Evolutionary conservation across 1,140 invertebrate species (phyloP).

Genomic region (Bombus breviceps): DNA sequence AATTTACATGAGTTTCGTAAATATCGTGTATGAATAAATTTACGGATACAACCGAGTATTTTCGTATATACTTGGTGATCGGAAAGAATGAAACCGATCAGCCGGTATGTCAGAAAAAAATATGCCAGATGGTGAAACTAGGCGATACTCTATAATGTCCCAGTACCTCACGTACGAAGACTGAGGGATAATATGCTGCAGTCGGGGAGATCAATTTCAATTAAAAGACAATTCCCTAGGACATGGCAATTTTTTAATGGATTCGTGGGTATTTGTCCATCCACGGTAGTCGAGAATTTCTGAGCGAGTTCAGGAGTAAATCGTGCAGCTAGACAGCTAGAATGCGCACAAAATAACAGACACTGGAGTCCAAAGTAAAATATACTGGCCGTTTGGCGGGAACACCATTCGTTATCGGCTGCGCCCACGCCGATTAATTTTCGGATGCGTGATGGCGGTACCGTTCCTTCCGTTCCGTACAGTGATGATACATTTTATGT

Average conservation of each 20-base stretch:
- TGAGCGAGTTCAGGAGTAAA: constrained; percentile 68
- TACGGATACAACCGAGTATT: not conserved
- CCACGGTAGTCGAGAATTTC: constrained; percentile 56
- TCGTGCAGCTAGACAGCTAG: constrained; percentile 66
- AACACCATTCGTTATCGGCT: constrained; percentile 75
- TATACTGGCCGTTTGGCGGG: constrained; percentile 73
- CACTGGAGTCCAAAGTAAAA: constrained; percentile 74
- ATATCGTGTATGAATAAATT: not conserved
- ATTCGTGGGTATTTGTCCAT: constrained; percentile 63
- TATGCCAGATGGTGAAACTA: constrained; percentile 24
- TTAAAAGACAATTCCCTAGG: constrained; percentile 31
- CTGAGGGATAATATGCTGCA: constrained; percentile 10
- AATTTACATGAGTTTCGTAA: not conserved
- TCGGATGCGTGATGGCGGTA: constrained; percentile 70
- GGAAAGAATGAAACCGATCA: not conserved
- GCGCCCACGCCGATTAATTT: constrained; percentile 76
- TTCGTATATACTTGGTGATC: not conserved
- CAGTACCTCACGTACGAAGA: not conserved
- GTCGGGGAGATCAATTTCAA: constrained; percentile 38
- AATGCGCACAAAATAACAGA: constrained; percentile 74
- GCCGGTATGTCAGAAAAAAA: not conserved
- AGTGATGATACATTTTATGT: constrained; percentile 71
- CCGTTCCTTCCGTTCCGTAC: constrained; percentile 60
- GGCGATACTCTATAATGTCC: not conserved
- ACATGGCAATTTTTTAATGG: constrained; percentile 66